These are phyloP conservation scores for Falco naumanni DNA, from an alignment of 2,797 vertebrate species.

Conservation along the genomic window DNA sequence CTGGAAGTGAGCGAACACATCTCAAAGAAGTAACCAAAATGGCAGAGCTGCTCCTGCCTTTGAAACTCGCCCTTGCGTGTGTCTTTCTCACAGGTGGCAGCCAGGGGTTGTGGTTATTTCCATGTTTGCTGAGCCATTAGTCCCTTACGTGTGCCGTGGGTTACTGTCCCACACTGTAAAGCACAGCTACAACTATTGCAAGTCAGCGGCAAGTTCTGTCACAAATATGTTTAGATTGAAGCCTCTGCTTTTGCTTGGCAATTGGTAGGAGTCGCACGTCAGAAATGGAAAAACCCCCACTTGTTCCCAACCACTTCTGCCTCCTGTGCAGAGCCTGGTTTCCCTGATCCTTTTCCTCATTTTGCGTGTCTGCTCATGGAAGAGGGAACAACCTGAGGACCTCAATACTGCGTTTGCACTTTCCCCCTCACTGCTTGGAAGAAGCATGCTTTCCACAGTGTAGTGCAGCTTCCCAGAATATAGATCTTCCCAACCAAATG, in stretches of 20 bases:
- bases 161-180: not conserved
- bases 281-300: not conserved
- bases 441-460: not conserved
- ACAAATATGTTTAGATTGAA: not conserved
- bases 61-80: not conserved
- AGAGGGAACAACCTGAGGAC: not conserved
- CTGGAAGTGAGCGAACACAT: not conserved
- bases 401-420: not conserved
- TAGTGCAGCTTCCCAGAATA: not conserved
- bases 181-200: not conserved
- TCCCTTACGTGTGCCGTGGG: not conserved
- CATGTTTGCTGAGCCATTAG: not conserved
- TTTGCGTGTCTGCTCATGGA: not conserved
- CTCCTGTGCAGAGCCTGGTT: not conserved
- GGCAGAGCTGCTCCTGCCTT: not conserved
- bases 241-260: not conserved
- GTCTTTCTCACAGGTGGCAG: not conserved
- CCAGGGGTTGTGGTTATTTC: not conserved
- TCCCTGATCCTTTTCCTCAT: not conserved
- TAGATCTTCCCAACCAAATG: not conserved
- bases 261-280: not conserved
- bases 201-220: not conserved
- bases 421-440: not conserved
- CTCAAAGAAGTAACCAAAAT: not conserved
- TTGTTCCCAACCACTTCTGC: not conserved